Conservation (phyloP, 1,140 invertebrate genomes). For the Ips nitidus region DNA sequence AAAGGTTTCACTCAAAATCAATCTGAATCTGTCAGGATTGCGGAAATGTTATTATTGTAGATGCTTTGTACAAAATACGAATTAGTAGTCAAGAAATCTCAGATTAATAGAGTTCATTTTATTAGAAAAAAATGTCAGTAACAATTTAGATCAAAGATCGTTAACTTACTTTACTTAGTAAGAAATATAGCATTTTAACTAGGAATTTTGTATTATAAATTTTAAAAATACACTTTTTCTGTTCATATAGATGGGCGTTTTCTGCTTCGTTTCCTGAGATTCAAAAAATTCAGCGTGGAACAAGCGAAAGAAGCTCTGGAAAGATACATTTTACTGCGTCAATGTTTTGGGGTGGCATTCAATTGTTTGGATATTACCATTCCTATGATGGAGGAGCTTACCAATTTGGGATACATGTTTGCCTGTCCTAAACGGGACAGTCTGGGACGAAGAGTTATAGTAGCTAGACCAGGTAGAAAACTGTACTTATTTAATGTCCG, state of each 20-base stretch:
- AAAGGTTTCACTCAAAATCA: no score
- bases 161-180: no score
- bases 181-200: no score
- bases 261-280: constrained; percentile 76
- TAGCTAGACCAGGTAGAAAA: constrained; percentile 70
- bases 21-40: neutral
- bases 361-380: constrained; percentile 71
- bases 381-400: constrained; percentile 68
- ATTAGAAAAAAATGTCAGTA: no score
- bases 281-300: constrained; percentile 80
- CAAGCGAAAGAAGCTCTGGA: constrained; percentile 80
- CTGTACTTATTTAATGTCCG: constrained; percentile 22
- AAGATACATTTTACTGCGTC: constrained; percentile 77
- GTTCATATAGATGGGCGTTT: constrained; percentile 66
- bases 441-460: constrained; percentile 73
- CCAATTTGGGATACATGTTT: constrained; percentile 75
- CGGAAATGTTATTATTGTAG: neutral
- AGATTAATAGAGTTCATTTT: no score
- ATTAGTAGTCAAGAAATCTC: no score
- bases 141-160: no score
- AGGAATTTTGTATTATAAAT: no score
- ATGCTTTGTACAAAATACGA: no score
- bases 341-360: constrained; percentile 71
- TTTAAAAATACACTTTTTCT: no score
- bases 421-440: constrained; percentile 76